Evolutionary conservation across 2,113 vertebrate species (phyloP).

Genomic region (Carassius auratus): DNA sequence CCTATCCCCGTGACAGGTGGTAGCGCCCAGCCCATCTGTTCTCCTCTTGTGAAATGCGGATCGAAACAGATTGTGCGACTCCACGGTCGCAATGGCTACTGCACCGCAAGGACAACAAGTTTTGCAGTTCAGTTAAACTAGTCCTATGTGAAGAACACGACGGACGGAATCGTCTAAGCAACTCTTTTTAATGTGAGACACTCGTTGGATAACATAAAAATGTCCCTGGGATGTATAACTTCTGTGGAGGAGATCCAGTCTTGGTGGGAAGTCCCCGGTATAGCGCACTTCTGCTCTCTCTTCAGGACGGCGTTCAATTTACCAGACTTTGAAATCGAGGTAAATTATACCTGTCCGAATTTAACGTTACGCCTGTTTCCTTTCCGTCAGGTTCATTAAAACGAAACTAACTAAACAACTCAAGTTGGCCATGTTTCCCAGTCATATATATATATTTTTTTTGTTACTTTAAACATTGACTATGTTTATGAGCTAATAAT

Average conservation of each 20-base stretch:
- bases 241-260: slow-evolving; percentile 90
- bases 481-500: neutral
- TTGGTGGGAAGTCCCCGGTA: slow-evolving; percentile 97
- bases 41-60: slow-evolving; percentile 67
- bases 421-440: slow-evolving; percentile 1
- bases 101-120: slow-evolving; percentile 61
- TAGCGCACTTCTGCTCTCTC: slow-evolving; percentile 96
- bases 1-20: slow-evolving; percentile 54
- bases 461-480: neutral
- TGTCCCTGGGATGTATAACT: slow-evolving; percentile 81
- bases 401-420: neutral
- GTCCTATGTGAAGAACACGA: slow-evolving; percentile 50
- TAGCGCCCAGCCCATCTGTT: slow-evolving; percentile 77
- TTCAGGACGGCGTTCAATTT: slow-evolving; percentile 94
- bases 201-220: slow-evolving; percentile 61
- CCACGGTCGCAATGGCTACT: slow-evolving; percentile 70
- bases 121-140: slow-evolving; percentile 63
- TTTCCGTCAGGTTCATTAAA: neutral
- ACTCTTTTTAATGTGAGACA: slow-evolving; percentile 73
- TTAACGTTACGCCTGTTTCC: neutral
- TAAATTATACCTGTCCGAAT: slow-evolving; percentile 66
- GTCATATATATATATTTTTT: neutral
- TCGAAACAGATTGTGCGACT: slow-evolving; percentile 75
- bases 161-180: neutral
- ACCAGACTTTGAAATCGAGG: slow-evolving; percentile 97